Conservation (phyloP, 2,797 vertebrate genomes). For the Enoplosus armatus region DNA sequence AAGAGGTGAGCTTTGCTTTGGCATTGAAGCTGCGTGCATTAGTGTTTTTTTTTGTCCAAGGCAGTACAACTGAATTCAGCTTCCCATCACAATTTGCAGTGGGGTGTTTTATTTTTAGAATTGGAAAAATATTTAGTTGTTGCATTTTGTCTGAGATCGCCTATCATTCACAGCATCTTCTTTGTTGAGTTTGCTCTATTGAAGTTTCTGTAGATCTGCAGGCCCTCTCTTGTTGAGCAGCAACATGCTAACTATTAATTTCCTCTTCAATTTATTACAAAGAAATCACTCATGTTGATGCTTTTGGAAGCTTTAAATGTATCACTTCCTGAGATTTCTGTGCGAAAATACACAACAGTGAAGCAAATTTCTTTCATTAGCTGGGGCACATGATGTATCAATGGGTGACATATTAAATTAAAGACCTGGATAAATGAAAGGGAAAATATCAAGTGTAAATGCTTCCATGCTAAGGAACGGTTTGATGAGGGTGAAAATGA, state of each 20-base stretch:
- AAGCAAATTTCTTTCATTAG: slow-evolving; percentile 10
- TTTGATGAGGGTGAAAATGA: slow-evolving; percentile 1
- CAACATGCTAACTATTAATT: background rate
- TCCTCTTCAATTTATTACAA: slow-evolving; percentile 9
- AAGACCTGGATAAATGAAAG: slow-evolving; percentile 3
- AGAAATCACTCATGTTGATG: background rate
- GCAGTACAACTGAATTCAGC: background rate
- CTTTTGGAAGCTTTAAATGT: background rate
- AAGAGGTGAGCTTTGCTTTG: slow-evolving; percentile 17
- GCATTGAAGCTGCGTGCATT: background rate
- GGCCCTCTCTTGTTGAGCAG: background rate
- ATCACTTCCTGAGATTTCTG: background rate
- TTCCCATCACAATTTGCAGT: background rate
- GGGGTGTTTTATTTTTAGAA: background rate
- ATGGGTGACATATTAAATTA: slow-evolving; percentile 9
- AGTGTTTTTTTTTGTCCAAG: slow-evolving; percentile 5
- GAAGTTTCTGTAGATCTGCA: background rate
- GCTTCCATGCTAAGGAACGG: background rate
- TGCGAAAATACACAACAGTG: background rate
- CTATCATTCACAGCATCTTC: background rate
- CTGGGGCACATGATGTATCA: background rate
- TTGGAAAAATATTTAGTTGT: background rate
- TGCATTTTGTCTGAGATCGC: background rate
- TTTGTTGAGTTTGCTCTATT: background rate
- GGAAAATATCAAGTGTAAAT: slow-evolving; percentile 1